A percentile compares a stretch with the other conserved stretches of the same genome.
Evolutionary conservation across 1,140 invertebrate species (phyloP).

Genomic region (Chironomus tepperi): DNA sequence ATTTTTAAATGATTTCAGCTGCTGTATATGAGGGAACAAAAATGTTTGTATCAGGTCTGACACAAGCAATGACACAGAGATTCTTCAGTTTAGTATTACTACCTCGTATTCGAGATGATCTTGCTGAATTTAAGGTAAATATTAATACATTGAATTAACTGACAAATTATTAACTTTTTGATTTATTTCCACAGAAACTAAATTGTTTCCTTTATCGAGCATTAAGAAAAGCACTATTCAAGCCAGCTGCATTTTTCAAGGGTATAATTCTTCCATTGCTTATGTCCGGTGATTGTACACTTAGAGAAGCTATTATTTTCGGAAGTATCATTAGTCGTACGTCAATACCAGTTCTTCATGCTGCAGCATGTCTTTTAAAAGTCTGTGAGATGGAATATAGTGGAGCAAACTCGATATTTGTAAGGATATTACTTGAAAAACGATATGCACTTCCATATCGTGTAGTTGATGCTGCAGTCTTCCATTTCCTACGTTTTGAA

Average conservation of each 20-base stretch:
- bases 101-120: slow-evolving; percentile 89
- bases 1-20: background rate
- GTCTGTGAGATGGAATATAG: slow-evolving; percentile 97
- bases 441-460: slow-evolving; percentile 95
- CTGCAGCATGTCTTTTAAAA: slow-evolving; percentile 87
- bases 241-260: slow-evolving; percentile 99
- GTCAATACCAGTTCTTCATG: slow-evolving; percentile 94
- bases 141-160: too few species aligned
- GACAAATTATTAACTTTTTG: too few species aligned
- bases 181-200: slow-evolving; percentile 45
- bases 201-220: slow-evolving; percentile 98
- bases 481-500: slow-evolving; percentile 88
- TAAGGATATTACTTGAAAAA: slow-evolving; percentile 92
- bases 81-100: slow-evolving; percentile 92
- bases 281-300: slow-evolving; percentile 84
- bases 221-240: slow-evolving; percentile 86
- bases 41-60: slow-evolving; percentile 93
- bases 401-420: slow-evolving; percentile 94
- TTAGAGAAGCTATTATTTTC: slow-evolving; percentile 91
- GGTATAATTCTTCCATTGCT: slow-evolving; percentile 86
- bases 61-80: slow-evolving; percentile 91
- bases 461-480: slow-evolving; percentile 91
- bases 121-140: slow-evolving; percentile 74
- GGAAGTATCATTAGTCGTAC: slow-evolving; percentile 84
- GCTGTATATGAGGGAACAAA: slow-evolving; percentile 61